phyloP scores from a whole-genome alignment of 64 coral and sea anemone species.

The Montipora cactus region DNA sequence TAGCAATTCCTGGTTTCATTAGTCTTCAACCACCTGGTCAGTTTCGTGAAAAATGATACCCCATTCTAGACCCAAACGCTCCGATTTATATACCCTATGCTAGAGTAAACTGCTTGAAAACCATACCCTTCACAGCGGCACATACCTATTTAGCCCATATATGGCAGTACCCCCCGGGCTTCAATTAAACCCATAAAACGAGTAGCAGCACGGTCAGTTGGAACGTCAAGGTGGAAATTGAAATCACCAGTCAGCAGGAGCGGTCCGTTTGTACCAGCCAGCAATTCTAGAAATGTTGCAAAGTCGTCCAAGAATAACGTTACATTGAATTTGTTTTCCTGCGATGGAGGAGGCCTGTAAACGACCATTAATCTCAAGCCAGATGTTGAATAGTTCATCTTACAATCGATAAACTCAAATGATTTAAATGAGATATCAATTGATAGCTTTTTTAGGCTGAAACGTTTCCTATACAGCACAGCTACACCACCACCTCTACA shows the following conservation, averaged over 20 bases:
- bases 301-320: slow-evolving; percentile 43
- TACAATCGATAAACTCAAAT: slow-evolving; percentile 69
- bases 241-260: slow-evolving; percentile 42
- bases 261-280: not conserved
- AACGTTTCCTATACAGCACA: slow-evolving; percentile 44
- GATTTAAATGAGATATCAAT: slow-evolving; percentile 40
- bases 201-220: too few relatives aligned
- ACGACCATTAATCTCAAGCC: slow-evolving; percentile 11
- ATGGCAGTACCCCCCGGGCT: not conserved
- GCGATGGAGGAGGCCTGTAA: slow-evolving; percentile 51
- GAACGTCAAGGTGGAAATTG: too few relatives aligned
- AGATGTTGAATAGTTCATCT: not conserved
- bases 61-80: too few relatives aligned
- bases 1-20: too few relatives aligned
- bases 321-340: slow-evolving; percentile 35
- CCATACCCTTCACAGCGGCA: too few relatives aligned
- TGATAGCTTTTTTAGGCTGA: slow-evolving; percentile 41
- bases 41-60: too few relatives aligned
- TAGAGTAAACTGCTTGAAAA: too few relatives aligned
- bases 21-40: too few relatives aligned
- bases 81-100: too few relatives aligned
- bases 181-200: not conserved
- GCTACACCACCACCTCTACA: slow-evolving; percentile 64
- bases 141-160: too few relatives aligned
- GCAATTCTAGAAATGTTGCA: slow-evolving; percentile 14